phyloP scores from a whole-genome alignment of 2,113 vertebrate species.

The Acanthochromis polyacanthus region DNA sequence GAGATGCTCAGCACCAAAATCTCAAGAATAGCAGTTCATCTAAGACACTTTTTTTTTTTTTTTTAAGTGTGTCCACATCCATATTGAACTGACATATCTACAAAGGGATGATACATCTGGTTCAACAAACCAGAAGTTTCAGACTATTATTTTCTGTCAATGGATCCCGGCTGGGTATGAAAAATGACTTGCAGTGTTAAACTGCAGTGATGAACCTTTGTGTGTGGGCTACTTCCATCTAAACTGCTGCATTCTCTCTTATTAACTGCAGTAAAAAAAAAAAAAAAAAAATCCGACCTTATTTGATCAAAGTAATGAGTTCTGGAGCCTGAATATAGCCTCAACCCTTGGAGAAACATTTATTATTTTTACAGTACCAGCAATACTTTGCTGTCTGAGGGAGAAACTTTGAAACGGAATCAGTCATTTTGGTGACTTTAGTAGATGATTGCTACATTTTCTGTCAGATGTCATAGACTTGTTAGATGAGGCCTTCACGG shows the following conservation, averaged over 20 bases:
- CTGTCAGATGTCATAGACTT: no score
- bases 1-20: background rate
- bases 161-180: background rate
- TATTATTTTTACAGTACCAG: conserved; percentile 38
- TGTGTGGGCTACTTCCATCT: background rate
- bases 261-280: conserved; percentile 12
- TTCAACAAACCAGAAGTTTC: no score
- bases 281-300: background rate
- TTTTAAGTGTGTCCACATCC: background rate
- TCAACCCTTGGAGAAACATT: conserved; percentile 36
- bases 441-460: no score
- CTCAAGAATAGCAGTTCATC: no score
- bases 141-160: background rate
- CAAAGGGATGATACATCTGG: no score
- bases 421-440: background rate
- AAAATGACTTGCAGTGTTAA: background rate
- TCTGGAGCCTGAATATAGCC: conserved; percentile 16
- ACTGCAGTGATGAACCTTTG: background rate
- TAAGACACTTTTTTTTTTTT: background rate
- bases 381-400: conserved; percentile 9
- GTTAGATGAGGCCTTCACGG: no score
- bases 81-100: no score
- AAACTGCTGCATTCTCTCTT: conserved; percentile 3
- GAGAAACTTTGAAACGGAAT: background rate
- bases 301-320: conserved; percentile 50